A percentile compares a stretch with the other conserved stretches of the same genome.
phyloP scores from a whole-genome alignment of 2,888 invertebrate genomes.

The Xylota sylvarum region DNA sequence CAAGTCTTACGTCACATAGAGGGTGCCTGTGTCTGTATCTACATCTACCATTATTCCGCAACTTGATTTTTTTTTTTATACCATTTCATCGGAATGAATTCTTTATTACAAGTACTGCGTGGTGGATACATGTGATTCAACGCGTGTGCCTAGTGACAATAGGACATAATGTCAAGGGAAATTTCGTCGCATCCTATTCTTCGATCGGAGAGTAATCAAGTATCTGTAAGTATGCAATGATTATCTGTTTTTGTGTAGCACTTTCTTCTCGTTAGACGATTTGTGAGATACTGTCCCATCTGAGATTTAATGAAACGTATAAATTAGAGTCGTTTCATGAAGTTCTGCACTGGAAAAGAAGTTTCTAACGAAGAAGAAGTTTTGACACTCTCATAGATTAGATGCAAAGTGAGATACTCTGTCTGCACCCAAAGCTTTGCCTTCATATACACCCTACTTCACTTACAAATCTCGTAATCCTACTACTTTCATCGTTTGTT shows the following conservation, averaged over 20 bases:
- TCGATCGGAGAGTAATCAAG: conserved; percentile 3
- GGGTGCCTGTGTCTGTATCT: neutral
- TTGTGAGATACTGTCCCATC: neutral
- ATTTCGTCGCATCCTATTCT: neutral
- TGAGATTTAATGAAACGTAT: neutral
- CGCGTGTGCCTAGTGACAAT: conserved; percentile 1
- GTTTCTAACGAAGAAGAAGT: too few species aligned
- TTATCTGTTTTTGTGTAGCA: conserved; percentile 5
- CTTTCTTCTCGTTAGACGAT: neutral
- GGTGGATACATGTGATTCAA: conserved; percentile 1
- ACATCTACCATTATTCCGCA: neutral
- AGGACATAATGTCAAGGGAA: neutral
- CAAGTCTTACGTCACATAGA: conserved; percentile 7
- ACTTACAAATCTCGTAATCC: neutral
- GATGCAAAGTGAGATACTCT: too few species aligned
- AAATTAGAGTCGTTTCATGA: neutral
- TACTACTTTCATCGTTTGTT: neutral
- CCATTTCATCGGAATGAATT: conserved; percentile 19
- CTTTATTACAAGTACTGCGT: conserved; percentile 8
- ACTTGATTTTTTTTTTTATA: conserved; percentile 13
- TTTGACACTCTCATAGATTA: too few species aligned
- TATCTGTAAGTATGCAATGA: conserved; percentile 11
- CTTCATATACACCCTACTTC: too few species aligned
- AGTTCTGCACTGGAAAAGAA: too few species aligned
- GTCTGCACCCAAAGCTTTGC: too few species aligned